These are phyloP conservation scores for Apogon talboti DNA, from an alignment of 2,797 vertebrate genomes.

Conservation along the genomic window DNA sequence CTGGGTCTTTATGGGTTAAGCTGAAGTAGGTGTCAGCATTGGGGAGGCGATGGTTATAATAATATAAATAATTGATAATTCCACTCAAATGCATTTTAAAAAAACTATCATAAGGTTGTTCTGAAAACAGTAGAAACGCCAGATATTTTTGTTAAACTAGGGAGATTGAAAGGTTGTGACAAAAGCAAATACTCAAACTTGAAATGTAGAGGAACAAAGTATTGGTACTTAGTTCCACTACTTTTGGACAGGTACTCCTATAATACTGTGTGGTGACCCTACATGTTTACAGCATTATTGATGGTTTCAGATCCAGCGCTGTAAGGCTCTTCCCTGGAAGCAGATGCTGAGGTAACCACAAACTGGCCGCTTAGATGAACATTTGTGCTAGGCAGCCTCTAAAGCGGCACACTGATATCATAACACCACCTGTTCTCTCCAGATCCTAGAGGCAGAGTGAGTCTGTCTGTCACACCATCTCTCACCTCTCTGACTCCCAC, in stretches of 20 bases:
- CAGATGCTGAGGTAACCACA: slow-evolving; percentile 73
- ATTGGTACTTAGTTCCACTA: slow-evolving; percentile 3
- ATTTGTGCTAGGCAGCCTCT: slow-evolving; percentile 72
- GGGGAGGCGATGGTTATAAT: too few relatives aligned
- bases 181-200: too few relatives aligned
- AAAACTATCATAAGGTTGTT: too few relatives aligned
- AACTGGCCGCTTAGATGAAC: slow-evolving; percentile 74
- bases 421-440: slow-evolving; percentile 79
- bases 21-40: too few relatives aligned
- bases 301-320: slow-evolving; percentile 62
- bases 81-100: too few relatives aligned
- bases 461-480: slow-evolving; percentile 28
- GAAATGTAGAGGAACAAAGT: background rate
- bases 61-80: too few relatives aligned
- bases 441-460: slow-evolving; percentile 52
- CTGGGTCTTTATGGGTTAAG: too few relatives aligned
- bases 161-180: too few relatives aligned
- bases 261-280: slow-evolving; percentile 21
- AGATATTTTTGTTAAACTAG: too few relatives aligned
- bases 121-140: too few relatives aligned
- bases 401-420: slow-evolving; percentile 69
- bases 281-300: slow-evolving; percentile 59
- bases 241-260: slow-evolving; percentile 13
- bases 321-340: slow-evolving; percentile 59
- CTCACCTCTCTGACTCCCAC: slow-evolving; percentile 41